Conservation (phyloP, 2,797 vertebrate genomes). For the Florisuga fusca region DNA sequence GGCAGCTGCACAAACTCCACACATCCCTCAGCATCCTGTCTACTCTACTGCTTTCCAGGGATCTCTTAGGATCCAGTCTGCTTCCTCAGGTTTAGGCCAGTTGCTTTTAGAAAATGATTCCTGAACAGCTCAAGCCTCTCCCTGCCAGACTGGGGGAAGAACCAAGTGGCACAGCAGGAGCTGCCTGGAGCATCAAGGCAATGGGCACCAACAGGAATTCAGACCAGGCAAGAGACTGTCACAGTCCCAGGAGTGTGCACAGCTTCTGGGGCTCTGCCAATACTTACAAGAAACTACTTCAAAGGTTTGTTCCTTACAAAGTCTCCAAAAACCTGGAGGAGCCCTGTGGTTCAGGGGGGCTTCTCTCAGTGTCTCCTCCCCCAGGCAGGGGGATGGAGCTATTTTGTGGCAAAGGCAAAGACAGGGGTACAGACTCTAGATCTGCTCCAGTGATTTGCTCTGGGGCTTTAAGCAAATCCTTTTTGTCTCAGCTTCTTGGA, state of each 20-base stretch:
- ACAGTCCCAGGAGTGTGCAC: not conserved
- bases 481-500: not conserved
- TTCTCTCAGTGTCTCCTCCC: not conserved
- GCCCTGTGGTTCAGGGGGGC: not conserved
- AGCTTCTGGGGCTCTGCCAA: not conserved
- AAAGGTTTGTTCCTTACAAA: not conserved
- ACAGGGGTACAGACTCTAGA: not conserved
- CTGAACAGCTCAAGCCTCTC: not conserved
- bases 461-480: not conserved
- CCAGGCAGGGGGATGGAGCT: not conserved
- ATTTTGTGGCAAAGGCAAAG: not conserved
- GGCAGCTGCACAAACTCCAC: slow-evolving; percentile 26
- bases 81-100: not conserved
- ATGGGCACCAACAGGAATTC: not conserved
- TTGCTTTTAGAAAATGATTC: not conserved
- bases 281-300: not conserved
- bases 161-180: not conserved
- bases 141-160: not conserved
- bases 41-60: not conserved
- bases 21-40: slow-evolving; percentile 27
- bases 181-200: not conserved
- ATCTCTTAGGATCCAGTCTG: slow-evolving; percentile 14
- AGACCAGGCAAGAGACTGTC: not conserved
- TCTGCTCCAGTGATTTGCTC: not conserved
- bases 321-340: not conserved